Conservation (phyloP, 2,797 vertebrate species). For the Arctocebus calabarensis region DNA sequence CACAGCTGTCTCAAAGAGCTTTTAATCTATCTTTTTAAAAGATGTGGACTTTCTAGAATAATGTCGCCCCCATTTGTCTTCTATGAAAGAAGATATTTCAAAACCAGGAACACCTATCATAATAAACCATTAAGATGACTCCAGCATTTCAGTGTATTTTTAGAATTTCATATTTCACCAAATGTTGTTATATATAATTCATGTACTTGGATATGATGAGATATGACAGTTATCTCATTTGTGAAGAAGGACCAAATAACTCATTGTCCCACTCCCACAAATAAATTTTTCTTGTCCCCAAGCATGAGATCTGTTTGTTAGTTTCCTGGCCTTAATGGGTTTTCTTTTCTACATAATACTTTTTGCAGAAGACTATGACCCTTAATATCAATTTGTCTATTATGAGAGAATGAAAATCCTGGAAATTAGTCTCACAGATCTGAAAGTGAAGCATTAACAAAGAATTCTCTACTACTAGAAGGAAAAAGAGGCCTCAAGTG, state of each 20-base stretch:
- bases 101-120: constrained; percentile 79
- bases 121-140: constrained; percentile 85
- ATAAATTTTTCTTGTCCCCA: constrained; percentile 79
- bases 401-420: constrained; percentile 45
- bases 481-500: background rate
- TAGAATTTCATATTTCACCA: constrained; percentile 83
- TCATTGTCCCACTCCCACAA: constrained; percentile 76
- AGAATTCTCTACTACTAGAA: background rate
- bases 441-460: constrained; percentile 2
- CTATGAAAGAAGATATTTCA: constrained; percentile 81
- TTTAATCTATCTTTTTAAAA: constrained; percentile 85
- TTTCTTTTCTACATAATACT: constrained; percentile 64
- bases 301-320: constrained; percentile 68
- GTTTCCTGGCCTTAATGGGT: constrained; percentile 76
- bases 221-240: constrained; percentile 79
- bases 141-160: constrained; percentile 83
- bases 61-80: constrained; percentile 81
- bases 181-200: constrained; percentile 82
- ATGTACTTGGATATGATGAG: constrained; percentile 74
- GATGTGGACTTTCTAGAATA: constrained; percentile 84
- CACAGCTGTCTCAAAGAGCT: constrained; percentile 72
- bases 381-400: constrained; percentile 65
- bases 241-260: constrained; percentile 75
- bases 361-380: constrained; percentile 70
- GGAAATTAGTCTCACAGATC: constrained; percentile 40